Base-by-base conservation (phyloP, 2,797 vertebrate genomes). In the Ctenochaetus hawaiiensis region DNA sequence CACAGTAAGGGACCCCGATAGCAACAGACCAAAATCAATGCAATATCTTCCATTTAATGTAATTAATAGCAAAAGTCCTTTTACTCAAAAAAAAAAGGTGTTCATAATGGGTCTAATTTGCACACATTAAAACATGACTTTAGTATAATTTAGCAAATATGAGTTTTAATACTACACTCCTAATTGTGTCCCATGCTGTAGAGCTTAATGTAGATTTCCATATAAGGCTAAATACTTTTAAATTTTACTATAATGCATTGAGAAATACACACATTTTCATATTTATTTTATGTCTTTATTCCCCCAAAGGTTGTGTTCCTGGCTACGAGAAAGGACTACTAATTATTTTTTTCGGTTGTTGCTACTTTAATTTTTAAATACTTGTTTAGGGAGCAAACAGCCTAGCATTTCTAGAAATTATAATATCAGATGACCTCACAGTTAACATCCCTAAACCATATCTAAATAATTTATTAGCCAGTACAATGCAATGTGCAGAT, bases 1-100 rank as follows among this genome's bases (percentile, higher is more conserved):
- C 17, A 68, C 13, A 30, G 72, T 85, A 61, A 81, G 60, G 70
- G 54, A 73, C 64, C 51, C 23, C 26, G 51, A 11, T 18, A 43
- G 17, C 23, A 83, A 60, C 17, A 72, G 39, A 54, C 56, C n/a
- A 45, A 6, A 52, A 5, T 45, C 14, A 34, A 49, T 49, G 26
- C n/a, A 64, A 16, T n/a, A 63, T 61, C 26, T 67, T 64, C 39
- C 37, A 53, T 8, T 34, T 37, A 11, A 62, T 45, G 64, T 14
- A 49, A 56, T 45, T 51, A 14, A 10, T 17, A 43, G 37, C 6
- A 30, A 16, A 2, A 26, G 8, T 12, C 59, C 0, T 47, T 47
- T 26, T 22, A 6, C 48, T 41, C 6, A 49, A 7, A 71, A 69
- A 4, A 22, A 73, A 41, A 51, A 45, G n/a, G 3, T 53, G 12